Evolutionary conservation across 2,113 vertebrate species (phyloP).

Genomic region (Toxotes chatareus): DNA sequence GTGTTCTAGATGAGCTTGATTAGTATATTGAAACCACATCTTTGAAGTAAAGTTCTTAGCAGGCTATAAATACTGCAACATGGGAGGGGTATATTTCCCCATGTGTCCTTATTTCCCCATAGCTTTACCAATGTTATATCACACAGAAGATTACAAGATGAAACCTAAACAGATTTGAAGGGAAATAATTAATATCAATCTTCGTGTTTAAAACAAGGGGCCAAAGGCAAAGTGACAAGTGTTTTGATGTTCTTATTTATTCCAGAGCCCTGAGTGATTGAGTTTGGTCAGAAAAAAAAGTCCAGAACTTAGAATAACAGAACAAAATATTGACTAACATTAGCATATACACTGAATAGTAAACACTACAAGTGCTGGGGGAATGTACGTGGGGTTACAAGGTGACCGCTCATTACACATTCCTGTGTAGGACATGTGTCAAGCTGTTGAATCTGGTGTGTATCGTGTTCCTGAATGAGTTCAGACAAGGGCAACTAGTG

Average conservation of each 20-base stretch:
- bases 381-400: neutral
- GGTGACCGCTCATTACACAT: conserved; percentile 8
- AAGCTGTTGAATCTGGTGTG: neutral
- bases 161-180: neutral
- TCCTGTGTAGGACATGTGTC: conserved; percentile 2
- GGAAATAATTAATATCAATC: neutral
- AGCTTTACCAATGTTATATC: conserved; percentile 8
- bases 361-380: conserved; percentile 15
- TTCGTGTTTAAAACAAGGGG: conserved; percentile 16
- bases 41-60: conserved; percentile 24
- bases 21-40: conserved; percentile 35
- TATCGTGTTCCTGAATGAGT: neutral
- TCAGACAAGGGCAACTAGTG: neutral
- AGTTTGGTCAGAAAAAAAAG: conserved; percentile 6
- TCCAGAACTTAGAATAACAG: neutral
- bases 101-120: neutral
- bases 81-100: conserved; percentile 17
- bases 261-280: neutral
- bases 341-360: neutral
- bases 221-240: neutral
- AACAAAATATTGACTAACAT: neutral
- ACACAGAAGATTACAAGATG: neutral
- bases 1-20: conserved; percentile 28
- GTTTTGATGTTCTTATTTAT: conserved; percentile 5
- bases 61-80: conserved; percentile 23